Evolutionary conservation across 2,797 vertebrate species (phyloP).

Genomic region (Hybognathus amarus): DNA sequence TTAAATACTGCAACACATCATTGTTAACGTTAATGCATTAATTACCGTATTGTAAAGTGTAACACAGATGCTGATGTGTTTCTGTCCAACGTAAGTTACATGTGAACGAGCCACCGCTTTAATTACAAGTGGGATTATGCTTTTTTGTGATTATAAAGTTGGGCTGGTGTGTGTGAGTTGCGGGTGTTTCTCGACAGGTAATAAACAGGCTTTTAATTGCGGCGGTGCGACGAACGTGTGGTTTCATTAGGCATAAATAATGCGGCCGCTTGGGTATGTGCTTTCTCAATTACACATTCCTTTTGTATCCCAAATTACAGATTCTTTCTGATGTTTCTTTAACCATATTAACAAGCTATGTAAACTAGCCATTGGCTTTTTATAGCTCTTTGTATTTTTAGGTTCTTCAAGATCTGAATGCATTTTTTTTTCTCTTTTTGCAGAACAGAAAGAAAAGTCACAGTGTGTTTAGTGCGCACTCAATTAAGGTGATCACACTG

Average conservation of each 20-base stretch:
- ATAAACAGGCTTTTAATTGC: constrained; percentile 78
- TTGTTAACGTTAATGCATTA: too few relatives aligned
- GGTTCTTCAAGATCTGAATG: constrained; percentile 59
- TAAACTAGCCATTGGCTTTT: constrained; percentile 78
- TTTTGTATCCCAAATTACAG: constrained; percentile 85
- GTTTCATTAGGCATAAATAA: constrained; percentile 86
- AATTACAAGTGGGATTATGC: constrained; percentile 76
- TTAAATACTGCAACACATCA: too few relatives aligned
- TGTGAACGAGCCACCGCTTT: constrained; percentile 69
- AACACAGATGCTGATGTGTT: neutral
- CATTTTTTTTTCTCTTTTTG: constrained; percentile 59
- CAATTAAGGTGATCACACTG: constrained; percentile 1
- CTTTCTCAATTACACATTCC: constrained; percentile 84
- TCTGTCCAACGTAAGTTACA: constrained; percentile 42
- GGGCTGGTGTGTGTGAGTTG: constrained; percentile 41
- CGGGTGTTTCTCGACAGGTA: constrained; percentile 71
- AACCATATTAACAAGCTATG: constrained; percentile 78
- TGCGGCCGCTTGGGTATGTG: constrained; percentile 81
- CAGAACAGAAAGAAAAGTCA: constrained; percentile 54
- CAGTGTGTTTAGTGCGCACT: neutral
- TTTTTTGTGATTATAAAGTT: constrained; percentile 72
- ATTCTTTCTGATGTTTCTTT: constrained; percentile 86
- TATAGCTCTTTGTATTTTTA: constrained; percentile 62
- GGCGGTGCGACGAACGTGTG: constrained; percentile 69
- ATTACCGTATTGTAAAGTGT: too few relatives aligned